Percentiles rank a stretch among this genome's conserved stretches.
phyloP scores from a whole-genome alignment of 2,888 invertebrate species.

The Mesochorus sp. region DNA sequence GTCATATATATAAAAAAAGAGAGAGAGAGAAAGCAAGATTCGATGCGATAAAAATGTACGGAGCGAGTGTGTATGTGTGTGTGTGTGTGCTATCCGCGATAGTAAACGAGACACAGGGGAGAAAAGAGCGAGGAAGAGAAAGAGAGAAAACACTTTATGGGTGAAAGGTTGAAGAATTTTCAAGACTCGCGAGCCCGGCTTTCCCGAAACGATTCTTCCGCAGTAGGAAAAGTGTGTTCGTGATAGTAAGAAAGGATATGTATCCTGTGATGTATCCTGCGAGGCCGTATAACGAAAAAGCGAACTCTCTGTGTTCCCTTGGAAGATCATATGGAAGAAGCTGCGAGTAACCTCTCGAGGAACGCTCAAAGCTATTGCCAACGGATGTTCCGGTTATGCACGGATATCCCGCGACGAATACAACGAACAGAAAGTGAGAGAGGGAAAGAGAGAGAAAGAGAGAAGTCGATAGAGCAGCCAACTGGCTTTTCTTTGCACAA shows the following conservation, averaged over 20 bases:
- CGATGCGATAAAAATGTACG: constrained; percentile 1
- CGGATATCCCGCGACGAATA: constrained; percentile 52
- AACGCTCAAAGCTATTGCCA: constrained; percentile 50
- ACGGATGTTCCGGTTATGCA: constrained; percentile 58
- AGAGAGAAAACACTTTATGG: constrained; percentile 2
- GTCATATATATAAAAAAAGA: constrained; percentile 16
- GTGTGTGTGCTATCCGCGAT: not conserved
- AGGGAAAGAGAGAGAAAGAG: not conserved
- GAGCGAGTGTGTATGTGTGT: not conserved
- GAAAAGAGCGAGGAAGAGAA: not conserved
- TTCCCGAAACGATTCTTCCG: constrained; percentile 30
- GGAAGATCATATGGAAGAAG: constrained; percentile 49
- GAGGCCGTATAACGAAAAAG: constrained; percentile 27
- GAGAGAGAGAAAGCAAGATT: not conserved
- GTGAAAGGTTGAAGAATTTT: constrained; percentile 51
- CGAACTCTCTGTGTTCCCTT: constrained; percentile 25
- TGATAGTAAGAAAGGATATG: constrained; percentile 8
- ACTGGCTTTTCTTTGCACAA: constrained; percentile 23
- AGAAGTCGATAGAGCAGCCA: not conserved
- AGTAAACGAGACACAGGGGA: not conserved
- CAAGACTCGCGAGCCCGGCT: constrained; percentile 13
- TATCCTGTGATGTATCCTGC: constrained; percentile 33
- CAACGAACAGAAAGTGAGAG: constrained; percentile 12
- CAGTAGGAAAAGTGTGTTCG: not conserved
- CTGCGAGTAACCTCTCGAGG: constrained; percentile 30